phyloP scores from a whole-genome alignment of 2,113 vertebrate genomes.

The Drymodes brunneopygia region DNA sequence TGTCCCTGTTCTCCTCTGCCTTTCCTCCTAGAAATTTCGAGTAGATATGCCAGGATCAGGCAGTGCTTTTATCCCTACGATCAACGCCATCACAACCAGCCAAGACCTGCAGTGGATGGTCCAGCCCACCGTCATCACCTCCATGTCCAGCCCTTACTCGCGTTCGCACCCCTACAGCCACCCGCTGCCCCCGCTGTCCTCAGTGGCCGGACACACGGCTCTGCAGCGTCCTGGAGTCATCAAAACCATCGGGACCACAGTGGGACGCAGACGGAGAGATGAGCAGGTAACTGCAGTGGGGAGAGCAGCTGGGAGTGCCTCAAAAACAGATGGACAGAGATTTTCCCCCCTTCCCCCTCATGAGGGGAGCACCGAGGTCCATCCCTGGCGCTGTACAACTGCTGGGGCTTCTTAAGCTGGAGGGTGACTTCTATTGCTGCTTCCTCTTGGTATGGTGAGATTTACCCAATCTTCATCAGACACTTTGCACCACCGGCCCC shows the following conservation, averaged over 20 bases:
- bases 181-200: conserved; percentile 82
- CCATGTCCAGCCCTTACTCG: conserved; percentile 95
- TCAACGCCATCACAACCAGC: conserved; percentile 99
- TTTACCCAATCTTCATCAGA: neutral
- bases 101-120: conserved; percentile 99
- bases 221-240: conserved; percentile 93
- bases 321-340: neutral
- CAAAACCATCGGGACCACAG: conserved; percentile 91
- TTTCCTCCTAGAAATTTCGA: conserved; percentile 87
- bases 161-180: conserved; percentile 92
- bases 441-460: neutral
- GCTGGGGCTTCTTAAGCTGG: neutral
- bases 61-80: conserved; percentile 97
- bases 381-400: neutral
- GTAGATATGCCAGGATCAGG: conserved; percentile 98
- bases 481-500: fast-evolving
- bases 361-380: neutral
- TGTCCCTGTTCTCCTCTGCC: neutral
- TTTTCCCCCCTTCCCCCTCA: neutral
- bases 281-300: conserved; percentile 81
- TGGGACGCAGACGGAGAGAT: conserved; percentile 89
- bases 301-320: neutral
- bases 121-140: conserved; percentile 98
- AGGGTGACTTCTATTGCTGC: neutral
- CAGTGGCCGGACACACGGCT: conserved; percentile 83